These are phyloP conservation scores for Oxyteleia sp. DNA, from an alignment of 2,888 invertebrate species.

Conservation along the genomic window DNA sequence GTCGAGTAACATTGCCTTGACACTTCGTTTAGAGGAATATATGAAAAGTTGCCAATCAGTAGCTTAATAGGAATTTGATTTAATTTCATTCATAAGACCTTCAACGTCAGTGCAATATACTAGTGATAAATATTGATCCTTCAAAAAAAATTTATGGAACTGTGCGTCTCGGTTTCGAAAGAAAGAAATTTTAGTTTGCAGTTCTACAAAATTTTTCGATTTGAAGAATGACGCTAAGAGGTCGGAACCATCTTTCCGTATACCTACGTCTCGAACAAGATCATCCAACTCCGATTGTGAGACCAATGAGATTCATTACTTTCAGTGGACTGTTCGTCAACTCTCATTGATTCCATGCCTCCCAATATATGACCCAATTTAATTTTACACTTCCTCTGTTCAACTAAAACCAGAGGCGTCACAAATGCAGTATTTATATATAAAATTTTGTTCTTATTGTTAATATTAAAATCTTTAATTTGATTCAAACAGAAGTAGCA, in stretches of 20 bases:
- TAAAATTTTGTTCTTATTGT: too few relatives aligned
- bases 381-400: too few relatives aligned
- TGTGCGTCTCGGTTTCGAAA: constrained; percentile 47
- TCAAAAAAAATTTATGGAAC: constrained; percentile 54
- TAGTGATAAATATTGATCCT: constrained; percentile 41
- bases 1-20: constrained; percentile 75
- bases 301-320: too few relatives aligned
- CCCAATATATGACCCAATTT: constrained; percentile 1
- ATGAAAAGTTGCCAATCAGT: constrained; percentile 74
- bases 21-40: constrained; percentile 33
- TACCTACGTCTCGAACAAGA: constrained; percentile 35
- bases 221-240: constrained; percentile 59
- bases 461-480: too few relatives aligned
- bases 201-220: too few relatives aligned
- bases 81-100: constrained; percentile 49
- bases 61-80: constrained; percentile 53
- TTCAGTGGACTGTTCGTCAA: too few relatives aligned
- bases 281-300: constrained; percentile 38
- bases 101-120: constrained; percentile 58
- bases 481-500: constrained; percentile 7
- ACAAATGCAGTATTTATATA: too few relatives aligned
- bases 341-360: constrained; percentile 17
- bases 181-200: too few relatives aligned
- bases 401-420: constrained; percentile 10
- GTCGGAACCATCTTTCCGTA: too few relatives aligned